Conservation (phyloP, 2,888 invertebrate species). For the Eurytoma californica region DNA sequence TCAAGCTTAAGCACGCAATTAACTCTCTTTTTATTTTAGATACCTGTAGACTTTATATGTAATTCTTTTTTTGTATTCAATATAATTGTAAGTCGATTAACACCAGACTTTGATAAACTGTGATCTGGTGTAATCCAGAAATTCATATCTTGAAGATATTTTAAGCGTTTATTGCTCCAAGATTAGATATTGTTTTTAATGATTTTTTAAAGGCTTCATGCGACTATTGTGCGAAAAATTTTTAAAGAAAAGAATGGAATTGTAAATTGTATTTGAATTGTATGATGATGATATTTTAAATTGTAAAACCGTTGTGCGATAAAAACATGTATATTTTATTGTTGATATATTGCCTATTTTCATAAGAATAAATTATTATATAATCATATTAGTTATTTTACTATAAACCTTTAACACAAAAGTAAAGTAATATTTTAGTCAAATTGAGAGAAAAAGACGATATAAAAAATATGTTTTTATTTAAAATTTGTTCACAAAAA, state of each 20-base stretch:
- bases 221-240: constrained; percentile 22
- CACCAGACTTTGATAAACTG: constrained; percentile 17
- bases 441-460: not conserved
- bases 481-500: not conserved
- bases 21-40: constrained; percentile 33
- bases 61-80: constrained; percentile 44
- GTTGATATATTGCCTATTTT: constrained; percentile 66
- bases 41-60: constrained; percentile 38
- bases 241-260: constrained; percentile 16
- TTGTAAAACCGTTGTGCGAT: constrained; percentile 53
- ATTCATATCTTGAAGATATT: constrained; percentile 31
- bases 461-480: constrained; percentile 47
- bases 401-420: not conserved
- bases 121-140: constrained; percentile 14
- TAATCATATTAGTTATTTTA: constrained; percentile 43
- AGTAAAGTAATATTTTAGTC: not conserved
- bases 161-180: constrained; percentile 20
- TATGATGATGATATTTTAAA: constrained; percentile 47
- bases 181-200: constrained; percentile 24
- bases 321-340: constrained; percentile 60
- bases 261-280: constrained; percentile 44
- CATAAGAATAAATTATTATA: constrained; percentile 66
- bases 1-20: constrained; percentile 41
- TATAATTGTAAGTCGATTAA: constrained; percentile 19
- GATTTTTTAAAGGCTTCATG: constrained; percentile 39